A percentile compares a stretch with the other conserved stretches of the same genome.
These are phyloP conservation scores for Pseudomyrmex flavicornis DNA, from an alignment of 1,140 invertebrate genomes.

Conservation along the genomic window DNA sequence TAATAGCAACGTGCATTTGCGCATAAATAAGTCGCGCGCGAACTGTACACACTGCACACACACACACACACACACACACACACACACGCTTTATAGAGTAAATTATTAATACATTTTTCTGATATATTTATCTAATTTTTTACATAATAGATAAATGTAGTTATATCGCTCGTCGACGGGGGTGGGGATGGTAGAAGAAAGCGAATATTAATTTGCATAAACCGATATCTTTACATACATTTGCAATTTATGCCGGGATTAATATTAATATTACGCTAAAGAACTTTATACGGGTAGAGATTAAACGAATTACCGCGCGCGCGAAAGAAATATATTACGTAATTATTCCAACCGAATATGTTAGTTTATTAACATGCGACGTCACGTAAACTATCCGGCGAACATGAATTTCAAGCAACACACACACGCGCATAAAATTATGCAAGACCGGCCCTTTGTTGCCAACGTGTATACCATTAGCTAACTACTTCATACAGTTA, in stretches of 20 bases:
- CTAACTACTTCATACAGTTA: conserved; percentile 59
- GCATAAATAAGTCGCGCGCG: not conserved
- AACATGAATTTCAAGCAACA: conserved; percentile 48
- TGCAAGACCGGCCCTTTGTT: conserved; percentile 53
- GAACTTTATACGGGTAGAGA: not conserved
- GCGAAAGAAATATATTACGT: not conserved
- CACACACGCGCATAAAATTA: conserved; percentile 33
- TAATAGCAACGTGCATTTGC: not conserved
- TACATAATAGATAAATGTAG: too few species aligned
- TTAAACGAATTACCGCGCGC: not conserved
- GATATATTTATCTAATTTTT: too few species aligned
- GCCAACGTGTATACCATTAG: conserved; percentile 46
- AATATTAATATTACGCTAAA: not conserved
- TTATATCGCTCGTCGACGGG: too few species aligned
- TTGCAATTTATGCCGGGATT: conserved; percentile 15
- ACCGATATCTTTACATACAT: not conserved
- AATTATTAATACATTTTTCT: too few species aligned
- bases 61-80: too few species aligned
- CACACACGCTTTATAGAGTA: too few species aligned
- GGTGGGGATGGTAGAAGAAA: not conserved
- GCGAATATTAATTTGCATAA: not conserved
- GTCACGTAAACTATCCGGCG: conserved; percentile 25
- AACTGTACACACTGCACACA: too few species aligned
- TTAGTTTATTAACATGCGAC: conserved; percentile 10
- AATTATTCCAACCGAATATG: conserved; percentile 3